Conservation (phyloP, 2,113 vertebrate species). For the Marmota monax region DNA sequence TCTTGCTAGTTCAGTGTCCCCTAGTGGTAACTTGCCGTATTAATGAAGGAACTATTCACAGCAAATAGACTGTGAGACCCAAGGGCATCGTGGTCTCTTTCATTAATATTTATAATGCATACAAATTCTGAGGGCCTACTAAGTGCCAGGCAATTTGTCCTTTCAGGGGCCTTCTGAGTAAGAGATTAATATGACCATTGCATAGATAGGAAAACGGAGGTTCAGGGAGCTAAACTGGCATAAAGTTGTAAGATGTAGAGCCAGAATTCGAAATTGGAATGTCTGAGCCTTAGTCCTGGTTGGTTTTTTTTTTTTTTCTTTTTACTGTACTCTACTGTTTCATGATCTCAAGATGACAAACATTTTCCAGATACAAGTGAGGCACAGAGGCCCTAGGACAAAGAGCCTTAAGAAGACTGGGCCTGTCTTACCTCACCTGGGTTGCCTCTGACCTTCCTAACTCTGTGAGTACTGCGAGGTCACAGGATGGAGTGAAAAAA, state of each 20-base stretch:
- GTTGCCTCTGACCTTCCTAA: background rate
- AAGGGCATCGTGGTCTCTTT: background rate
- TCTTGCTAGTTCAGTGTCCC: constrained; percentile 82
- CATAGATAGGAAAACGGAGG: background rate
- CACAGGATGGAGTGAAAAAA: background rate
- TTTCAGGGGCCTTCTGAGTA: background rate
- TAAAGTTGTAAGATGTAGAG: background rate
- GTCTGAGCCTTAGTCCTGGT: background rate
- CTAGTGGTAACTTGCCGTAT: constrained; percentile 80
- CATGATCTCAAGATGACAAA: background rate
- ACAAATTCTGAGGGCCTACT: background rate
- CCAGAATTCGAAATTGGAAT: background rate
- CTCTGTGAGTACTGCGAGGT: background rate
- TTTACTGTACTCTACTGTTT: background rate
- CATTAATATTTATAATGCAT: background rate
- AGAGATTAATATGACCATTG: too few relatives aligned
- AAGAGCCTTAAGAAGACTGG: background rate
- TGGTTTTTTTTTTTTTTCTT: background rate
- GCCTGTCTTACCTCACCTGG: background rate
- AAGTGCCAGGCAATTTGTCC: background rate
- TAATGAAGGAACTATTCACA: background rate
- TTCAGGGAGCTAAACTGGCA: background rate
- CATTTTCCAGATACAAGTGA: background rate
- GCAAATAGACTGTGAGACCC: background rate
- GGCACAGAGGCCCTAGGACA: background rate